A percentile compares a stretch with the other conserved stretches of the same genome.
These are phyloP conservation scores for Cavia porcellus DNA, from an alignment of 2,113 vertebrate genomes.

Conservation along the genomic window DNA sequence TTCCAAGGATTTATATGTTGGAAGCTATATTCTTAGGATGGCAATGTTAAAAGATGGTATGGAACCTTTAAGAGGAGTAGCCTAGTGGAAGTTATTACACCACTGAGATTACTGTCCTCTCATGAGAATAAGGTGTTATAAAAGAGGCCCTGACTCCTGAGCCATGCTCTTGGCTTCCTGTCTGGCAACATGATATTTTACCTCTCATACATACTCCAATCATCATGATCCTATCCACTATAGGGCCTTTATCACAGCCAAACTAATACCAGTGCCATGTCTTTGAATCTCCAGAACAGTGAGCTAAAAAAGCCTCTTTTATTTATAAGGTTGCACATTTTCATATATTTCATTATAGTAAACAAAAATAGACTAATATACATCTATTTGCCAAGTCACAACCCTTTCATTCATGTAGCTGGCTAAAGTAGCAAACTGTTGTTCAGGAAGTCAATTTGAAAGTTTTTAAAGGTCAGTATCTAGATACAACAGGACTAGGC, in stretches of 20 bases:
- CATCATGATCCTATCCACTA: not conserved
- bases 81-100: not conserved
- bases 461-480: not conserved
- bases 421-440: not conserved
- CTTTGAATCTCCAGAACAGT: not conserved
- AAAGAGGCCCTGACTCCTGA: not conserved
- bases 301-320: not conserved
- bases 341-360: not conserved
- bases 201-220: not conserved
- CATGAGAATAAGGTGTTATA: not conserved
- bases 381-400: not conserved
- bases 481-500: conserved; percentile 17
- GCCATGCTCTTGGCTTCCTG: not conserved
- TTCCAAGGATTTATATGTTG: not conserved
- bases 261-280: not conserved
- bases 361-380: not conserved
- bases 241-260: not conserved
- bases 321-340: not conserved
- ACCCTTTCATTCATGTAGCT: conserved; percentile 1
- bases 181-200: not conserved
- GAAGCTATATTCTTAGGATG: not conserved
- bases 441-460: conserved; percentile 2
- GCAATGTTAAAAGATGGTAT: not conserved
- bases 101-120: not conserved
- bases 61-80: not conserved